Base-by-base conservation (phyloP, 2,113 vertebrate species). In the Meriones unguiculatus region DNA sequence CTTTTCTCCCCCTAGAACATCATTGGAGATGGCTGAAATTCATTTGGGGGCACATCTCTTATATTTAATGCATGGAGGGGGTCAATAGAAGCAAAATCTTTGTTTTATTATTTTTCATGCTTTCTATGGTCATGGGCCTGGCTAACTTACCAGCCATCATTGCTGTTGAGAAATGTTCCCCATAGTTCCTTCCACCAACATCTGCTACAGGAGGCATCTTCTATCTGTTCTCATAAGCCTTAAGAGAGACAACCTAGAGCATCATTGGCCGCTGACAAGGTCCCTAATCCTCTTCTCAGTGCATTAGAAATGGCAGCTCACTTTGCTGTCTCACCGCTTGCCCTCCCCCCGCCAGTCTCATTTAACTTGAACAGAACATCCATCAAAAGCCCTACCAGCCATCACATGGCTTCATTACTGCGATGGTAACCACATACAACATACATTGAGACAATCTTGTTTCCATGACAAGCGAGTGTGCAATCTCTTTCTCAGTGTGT, bases 21-120 rank as follows among this genome's bases (percentile, higher is more conserved):
- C 72, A 38, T 95, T 98, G 97, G 97, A 88, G 85, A 96, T 98
- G 81, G 90, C 76, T 96, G 3, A 78, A 97, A 98, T 93, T 97
- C 57, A 98, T 94, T 94, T 96, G 96, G 95, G 97, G 97, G 97
- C 93, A 96, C 94, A 8, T 97, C 52, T 98, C 95, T 85, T 95
- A n/a, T 65, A 97, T 97, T 97, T 97, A 96, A 92, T 93, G 97
- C 62, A 89, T 11, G 64, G 10, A 6, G 93, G 98, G 96, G 97
- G 38, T 82, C 32, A 7, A 97, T 89, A 89, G 57, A 94, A 89
- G 86, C 41, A 85, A 78, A 92, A 0, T 82, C 64, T 96, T 87
- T 41, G 59, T 86, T 57, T 94, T 72, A 90, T 95, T 97, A 86
- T 89, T 91, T 52, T 94, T 93, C 84, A 46, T 22, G 64, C 85